Conservation (phyloP, 2,888 invertebrate species). For the Sinelater perroti region DNA sequence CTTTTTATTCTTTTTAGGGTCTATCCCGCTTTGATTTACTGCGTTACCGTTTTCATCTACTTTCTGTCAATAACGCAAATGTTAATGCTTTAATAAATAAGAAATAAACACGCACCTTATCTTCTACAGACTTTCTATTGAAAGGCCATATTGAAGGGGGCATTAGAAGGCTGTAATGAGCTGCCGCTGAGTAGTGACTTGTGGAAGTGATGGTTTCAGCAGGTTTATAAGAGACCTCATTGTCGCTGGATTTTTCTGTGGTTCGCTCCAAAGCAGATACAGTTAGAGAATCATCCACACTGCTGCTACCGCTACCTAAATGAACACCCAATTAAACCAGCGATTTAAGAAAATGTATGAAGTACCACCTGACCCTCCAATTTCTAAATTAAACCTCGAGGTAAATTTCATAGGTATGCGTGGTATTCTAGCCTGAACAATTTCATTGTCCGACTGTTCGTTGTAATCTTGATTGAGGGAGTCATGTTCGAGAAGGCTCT, state of each 20-base stretch:
- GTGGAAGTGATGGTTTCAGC: conserved; percentile 43
- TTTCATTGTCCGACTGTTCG: conserved; percentile 36
- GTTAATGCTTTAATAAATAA: not conserved
- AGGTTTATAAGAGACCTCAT: conserved; percentile 42
- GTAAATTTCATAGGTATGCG: conserved; percentile 32
- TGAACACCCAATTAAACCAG: not conserved
- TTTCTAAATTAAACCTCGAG: conserved; percentile 32
- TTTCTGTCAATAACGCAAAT: conserved; percentile 62
- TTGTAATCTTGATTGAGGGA: conserved; percentile 51
- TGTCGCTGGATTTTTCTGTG: conserved; percentile 37
- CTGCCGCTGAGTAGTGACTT: conserved; percentile 64
- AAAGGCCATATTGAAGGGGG: conserved; percentile 28
- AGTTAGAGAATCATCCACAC: conserved; percentile 39
- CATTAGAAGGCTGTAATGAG: conserved; percentile 24
- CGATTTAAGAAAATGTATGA: not conserved
- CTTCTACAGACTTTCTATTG: conserved; percentile 30
- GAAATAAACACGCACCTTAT: conserved; percentile 28
- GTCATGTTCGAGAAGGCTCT: conserved; percentile 54
- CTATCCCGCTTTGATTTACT: conserved; percentile 64
- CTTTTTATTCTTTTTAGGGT: conserved; percentile 65
- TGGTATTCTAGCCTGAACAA: conserved; percentile 32
- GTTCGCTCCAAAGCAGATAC: conserved; percentile 49
- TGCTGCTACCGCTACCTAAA: conserved; percentile 16
- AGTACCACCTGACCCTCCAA: conserved; percentile 17
- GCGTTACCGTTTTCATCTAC: conserved; percentile 86